A percentile compares a stretch with the other conserved stretches of the same genome.
Conservation (phyloP, 2,797 vertebrate species). For the Eptatretus atami region DNA sequence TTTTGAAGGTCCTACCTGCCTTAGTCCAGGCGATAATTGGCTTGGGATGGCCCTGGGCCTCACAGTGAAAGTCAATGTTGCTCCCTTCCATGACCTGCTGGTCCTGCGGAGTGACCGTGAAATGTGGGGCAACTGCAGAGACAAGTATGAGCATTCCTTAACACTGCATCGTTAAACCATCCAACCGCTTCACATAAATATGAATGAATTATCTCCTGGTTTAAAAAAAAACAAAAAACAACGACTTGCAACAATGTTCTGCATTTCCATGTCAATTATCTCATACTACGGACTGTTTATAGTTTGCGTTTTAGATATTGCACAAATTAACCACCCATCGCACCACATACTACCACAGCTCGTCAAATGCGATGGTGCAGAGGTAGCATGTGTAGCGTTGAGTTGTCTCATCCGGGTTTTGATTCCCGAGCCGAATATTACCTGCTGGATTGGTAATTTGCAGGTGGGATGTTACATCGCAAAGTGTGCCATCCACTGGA, state of each 20-base stretch:
- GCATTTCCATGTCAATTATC: neutral
- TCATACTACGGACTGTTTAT: too few relatives aligned
- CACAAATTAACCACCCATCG: too few relatives aligned
- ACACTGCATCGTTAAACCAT: neutral
- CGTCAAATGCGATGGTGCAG: too few relatives aligned
- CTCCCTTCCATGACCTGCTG: conserved; percentile 52
- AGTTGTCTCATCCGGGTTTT: too few relatives aligned
- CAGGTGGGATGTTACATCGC: too few relatives aligned
- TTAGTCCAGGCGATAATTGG: conserved; percentile 88
- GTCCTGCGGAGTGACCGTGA: conserved; percentile 57
- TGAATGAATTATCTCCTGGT: neutral
- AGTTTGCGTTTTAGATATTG: too few relatives aligned
- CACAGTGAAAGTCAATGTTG: conserved; percentile 65
- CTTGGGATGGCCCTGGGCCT: conserved; percentile 51
- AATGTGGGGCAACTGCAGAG: conserved; percentile 39
- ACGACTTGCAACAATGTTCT: neutral
- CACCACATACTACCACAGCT: too few relatives aligned
- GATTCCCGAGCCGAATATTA: too few relatives aligned
- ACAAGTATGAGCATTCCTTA: conserved; percentile 6
- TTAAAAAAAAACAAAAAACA: neutral
- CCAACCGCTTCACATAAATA: neutral
- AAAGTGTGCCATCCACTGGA: too few relatives aligned
- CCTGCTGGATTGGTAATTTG: too few relatives aligned
- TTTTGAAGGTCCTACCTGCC: conserved; percentile 14
- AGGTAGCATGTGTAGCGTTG: too few relatives aligned